Evolutionary conservation across 2,113 vertebrate genomes (phyloP).

Genomic region (Erythrocercus mccallii): DNA sequence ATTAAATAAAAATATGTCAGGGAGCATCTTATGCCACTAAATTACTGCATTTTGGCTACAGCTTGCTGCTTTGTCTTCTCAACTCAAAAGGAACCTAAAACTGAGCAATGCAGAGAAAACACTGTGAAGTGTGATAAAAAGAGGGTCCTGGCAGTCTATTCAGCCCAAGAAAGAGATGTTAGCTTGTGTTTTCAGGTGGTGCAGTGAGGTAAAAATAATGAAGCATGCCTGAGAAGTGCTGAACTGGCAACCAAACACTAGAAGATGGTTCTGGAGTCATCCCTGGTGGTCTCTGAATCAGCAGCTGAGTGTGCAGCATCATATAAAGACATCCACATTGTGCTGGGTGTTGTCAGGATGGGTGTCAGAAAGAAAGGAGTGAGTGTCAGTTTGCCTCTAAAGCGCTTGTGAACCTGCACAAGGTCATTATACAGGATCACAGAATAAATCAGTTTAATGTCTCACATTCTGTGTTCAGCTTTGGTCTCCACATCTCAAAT

Average conservation of each 20-base stretch:
- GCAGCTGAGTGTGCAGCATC: not conserved
- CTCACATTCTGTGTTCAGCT: not conserved
- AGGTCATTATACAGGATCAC: not conserved
- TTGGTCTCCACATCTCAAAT: not conserved
- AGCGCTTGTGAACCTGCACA: not conserved
- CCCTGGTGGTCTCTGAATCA: not conserved
- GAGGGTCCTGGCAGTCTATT: not conserved
- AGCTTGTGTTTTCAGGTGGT: not conserved
- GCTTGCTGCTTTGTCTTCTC: not conserved
- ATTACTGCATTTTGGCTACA: not conserved
- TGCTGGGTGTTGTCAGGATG: not conserved
- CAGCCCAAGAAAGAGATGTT: not conserved
- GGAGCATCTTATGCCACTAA: not conserved
- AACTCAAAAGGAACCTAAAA: not conserved
- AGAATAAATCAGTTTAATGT: not conserved
- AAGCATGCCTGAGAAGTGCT: not conserved
- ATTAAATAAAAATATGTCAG: not conserved
- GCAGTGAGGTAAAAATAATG: not conserved
- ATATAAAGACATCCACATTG: not conserved
- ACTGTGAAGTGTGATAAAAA: not conserved
- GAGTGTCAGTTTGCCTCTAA: not conserved
- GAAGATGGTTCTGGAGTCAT: not conserved
- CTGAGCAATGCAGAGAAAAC: not conserved
- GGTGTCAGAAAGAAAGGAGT: not conserved
- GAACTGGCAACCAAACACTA: not conserved